These are phyloP conservation scores for Drosophila navojoa DNA, from an alignment of 1,140 invertebrate genomes.

Conservation along the genomic window DNA sequence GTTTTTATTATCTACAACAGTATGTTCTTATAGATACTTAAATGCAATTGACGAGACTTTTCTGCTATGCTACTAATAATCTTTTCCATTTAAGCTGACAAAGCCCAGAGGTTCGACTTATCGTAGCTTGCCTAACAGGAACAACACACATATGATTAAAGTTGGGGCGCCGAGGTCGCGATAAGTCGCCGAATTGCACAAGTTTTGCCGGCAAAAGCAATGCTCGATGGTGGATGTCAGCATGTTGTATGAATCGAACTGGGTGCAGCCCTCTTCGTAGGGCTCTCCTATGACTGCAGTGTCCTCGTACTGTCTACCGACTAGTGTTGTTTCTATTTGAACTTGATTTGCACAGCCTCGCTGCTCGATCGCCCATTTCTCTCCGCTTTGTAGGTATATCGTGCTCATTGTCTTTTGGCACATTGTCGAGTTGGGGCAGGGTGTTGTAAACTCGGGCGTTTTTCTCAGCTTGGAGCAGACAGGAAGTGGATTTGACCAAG, in stretches of 20 bases:
- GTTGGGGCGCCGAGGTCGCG: constrained; percentile 6
- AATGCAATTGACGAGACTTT: constrained; percentile 10
- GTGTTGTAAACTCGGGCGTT: constrained; percentile 1
- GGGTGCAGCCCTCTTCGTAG: constrained; percentile 41
- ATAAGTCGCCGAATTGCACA: constrained; percentile 44
- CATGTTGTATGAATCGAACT: not conserved
- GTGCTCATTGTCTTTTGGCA: constrained; percentile 18
- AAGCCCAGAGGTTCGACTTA: constrained; percentile 3
- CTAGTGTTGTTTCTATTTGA: not conserved
- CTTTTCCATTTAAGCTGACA: constrained; percentile 16
- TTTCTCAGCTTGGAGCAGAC: constrained; percentile 24
- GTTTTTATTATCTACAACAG: not conserved
- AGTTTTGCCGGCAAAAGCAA: constrained; percentile 45
- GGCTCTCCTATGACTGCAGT: not conserved
- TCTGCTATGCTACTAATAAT: constrained; percentile 4
- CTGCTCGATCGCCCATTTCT: constrained; percentile 8
- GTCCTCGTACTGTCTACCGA: not conserved
- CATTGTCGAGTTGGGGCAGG: constrained; percentile 57
- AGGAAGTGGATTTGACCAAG: not conserved
- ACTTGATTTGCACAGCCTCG: constrained; percentile 48
- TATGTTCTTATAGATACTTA: constrained; percentile 19
- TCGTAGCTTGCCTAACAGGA: constrained; percentile 18
- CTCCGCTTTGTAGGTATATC: not conserved
- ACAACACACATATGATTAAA: constrained; percentile 5
- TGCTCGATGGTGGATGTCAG: not conserved